Percentiles rank a stretch among this genome's conserved stretches.
Conservation (phyloP, 2,888 invertebrate genomes). For the Agonopterix alstromeriana region DNA sequence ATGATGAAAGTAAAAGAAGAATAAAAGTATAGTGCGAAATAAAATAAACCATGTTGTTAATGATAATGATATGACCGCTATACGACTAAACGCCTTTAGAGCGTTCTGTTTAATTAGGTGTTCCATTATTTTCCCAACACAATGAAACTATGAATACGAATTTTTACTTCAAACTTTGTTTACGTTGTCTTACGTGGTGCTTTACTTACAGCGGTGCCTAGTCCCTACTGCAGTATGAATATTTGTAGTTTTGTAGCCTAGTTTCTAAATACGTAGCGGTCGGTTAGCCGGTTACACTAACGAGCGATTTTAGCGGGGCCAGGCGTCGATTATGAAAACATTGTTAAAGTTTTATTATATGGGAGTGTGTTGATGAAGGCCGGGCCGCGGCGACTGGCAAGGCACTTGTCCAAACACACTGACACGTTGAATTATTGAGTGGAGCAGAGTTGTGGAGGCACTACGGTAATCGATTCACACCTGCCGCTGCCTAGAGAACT, state of each 20-base stretch:
- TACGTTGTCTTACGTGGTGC: conserved; percentile 25
- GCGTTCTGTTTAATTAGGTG: too few relatives aligned
- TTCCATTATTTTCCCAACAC: too few relatives aligned
- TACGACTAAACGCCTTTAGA: too few relatives aligned
- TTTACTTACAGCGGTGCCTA: too few relatives aligned
- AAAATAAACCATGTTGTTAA: too few relatives aligned
- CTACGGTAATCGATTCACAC: conserved; percentile 70
- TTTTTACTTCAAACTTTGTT: conserved; percentile 16
- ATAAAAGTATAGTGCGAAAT: too few relatives aligned
- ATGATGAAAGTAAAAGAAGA: too few relatives aligned
- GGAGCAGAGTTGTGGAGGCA: conserved; percentile 46
- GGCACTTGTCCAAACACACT: conserved; percentile 67
- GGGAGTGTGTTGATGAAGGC: conserved; percentile 69
- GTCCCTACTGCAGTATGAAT: too few relatives aligned
- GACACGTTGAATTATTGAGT: conserved; percentile 68
- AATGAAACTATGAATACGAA: too few relatives aligned
- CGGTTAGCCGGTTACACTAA: conserved; percentile 24
- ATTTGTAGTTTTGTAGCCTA: conserved; percentile 35
- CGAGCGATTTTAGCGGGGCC: conserved; percentile 37
- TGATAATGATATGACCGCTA: too few relatives aligned
- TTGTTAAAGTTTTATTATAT: conserved; percentile 72
- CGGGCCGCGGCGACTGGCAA: conserved; percentile 30
- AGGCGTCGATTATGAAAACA: conserved; percentile 69
- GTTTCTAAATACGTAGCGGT: conserved; percentile 52
- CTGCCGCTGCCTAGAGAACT: conserved; percentile 50